These are phyloP conservation scores for Leptoclinus maculatus DNA, from an alignment of 2,797 vertebrate species.

Conservation along the genomic window DNA sequence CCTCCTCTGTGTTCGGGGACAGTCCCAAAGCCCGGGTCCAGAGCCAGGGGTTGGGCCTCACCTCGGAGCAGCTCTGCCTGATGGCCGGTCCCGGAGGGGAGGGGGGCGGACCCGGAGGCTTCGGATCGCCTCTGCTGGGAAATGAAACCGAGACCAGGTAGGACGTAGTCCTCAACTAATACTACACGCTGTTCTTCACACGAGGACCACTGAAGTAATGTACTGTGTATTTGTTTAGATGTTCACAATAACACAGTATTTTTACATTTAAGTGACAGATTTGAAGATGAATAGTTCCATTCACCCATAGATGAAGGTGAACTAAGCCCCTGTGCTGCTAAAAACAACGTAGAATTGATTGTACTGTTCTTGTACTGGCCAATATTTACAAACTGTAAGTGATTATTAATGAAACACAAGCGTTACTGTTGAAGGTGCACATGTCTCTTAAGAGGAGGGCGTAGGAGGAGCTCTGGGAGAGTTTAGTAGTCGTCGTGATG, in stretches of 20 bases:
- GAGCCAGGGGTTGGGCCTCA: conserved; percentile 66
- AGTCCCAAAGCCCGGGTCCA: conserved; percentile 85
- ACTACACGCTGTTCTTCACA: too few relatives aligned
- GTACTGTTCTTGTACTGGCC: background rate
- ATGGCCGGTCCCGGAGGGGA: conserved; percentile 82
- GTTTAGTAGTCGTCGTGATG: background rate
- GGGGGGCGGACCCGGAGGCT: conserved; percentile 78
- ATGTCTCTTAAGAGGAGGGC: background rate
- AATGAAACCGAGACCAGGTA: conserved; percentile 95
- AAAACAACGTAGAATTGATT: background rate
- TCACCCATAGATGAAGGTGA: too few relatives aligned
- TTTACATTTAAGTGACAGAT: too few relatives aligned
- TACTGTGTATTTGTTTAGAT: too few relatives aligned
- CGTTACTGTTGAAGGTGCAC: background rate
- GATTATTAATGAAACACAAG: background rate
- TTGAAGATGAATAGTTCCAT: too few relatives aligned
- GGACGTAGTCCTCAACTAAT: background rate
- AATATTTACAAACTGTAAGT: background rate
- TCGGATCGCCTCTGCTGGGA: conserved; percentile 86
- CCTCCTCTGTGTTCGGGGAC: conserved; percentile 90
- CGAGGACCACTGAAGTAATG: too few relatives aligned
- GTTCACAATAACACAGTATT: too few relatives aligned
- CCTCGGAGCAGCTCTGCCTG: conserved; percentile 90
- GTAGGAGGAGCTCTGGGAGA: too few relatives aligned
- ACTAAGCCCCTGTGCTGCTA: too few relatives aligned